Evolutionary conservation across 2,888 invertebrate species (phyloP).

Genomic region (Lasioglossum malachurum): DNA sequence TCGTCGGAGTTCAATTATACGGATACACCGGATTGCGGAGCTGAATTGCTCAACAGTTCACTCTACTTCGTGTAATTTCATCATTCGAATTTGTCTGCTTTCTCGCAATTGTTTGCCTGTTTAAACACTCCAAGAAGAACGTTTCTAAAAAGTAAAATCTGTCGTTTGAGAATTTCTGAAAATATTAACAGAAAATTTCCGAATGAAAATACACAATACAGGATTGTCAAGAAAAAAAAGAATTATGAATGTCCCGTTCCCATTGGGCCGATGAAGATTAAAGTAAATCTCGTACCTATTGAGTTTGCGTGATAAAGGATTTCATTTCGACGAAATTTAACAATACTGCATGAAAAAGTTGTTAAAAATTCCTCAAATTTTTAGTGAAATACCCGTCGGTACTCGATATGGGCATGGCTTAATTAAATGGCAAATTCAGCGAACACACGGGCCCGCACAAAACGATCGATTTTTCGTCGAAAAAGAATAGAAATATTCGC

Average conservation of each 20-base stretch:
- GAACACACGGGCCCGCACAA: neutral
- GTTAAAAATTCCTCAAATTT: neutral
- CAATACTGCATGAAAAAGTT: neutral
- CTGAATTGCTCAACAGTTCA: neutral
- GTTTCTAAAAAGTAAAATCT: neutral
- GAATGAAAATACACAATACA: neutral
- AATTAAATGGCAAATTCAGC: neutral
- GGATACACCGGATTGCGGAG: neutral
- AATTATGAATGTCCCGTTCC: neutral
- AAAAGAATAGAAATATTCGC: neutral
- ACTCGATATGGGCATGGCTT: neutral
- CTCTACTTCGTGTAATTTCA: neutral
- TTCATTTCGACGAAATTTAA: neutral
- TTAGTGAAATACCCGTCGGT: neutral
- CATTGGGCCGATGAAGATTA: neutral
- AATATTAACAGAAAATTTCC: neutral
- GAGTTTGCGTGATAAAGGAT: neutral
- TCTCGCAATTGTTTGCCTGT: neutral
- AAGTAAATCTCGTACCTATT: neutral
- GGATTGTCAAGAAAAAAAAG: neutral
- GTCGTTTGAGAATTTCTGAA: neutral
- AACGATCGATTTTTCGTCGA: neutral
- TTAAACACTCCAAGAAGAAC: neutral
- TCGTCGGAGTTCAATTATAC: conserved; percentile 1
- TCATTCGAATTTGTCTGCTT: neutral